These are phyloP conservation scores for Archilochus colubris DNA, from an alignment of 2,113 vertebrate species.

Conservation along the genomic window DNA sequence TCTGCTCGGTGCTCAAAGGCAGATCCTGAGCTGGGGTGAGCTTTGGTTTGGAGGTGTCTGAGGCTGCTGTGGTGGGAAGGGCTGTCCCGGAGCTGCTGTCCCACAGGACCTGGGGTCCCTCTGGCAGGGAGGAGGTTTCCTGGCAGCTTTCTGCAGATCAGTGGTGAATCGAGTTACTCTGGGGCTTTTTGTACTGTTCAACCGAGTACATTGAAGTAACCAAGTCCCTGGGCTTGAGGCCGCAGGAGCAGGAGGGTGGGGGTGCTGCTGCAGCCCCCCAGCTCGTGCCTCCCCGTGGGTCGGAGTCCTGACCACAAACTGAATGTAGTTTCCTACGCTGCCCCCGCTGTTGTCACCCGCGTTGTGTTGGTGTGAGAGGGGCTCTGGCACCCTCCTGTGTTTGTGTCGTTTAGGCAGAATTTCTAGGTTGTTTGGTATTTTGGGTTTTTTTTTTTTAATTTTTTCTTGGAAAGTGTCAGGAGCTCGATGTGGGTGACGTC, in stretches of 20 bases:
- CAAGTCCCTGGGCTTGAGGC: background rate
- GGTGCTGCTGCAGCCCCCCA: rapidly evolving
- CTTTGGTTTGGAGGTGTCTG: rapidly evolving
- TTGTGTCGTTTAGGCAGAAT: background rate
- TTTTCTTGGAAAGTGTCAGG: background rate
- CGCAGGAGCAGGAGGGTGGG: background rate
- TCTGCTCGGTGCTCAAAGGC: background rate
- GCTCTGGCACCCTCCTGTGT: background rate
- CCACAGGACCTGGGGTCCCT: no score
- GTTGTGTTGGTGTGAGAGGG: background rate
- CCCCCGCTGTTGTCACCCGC: background rate
- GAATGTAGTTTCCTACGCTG: slow-evolving; percentile 54
- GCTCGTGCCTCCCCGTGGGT: rapidly evolving
- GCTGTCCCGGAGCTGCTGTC: background rate
- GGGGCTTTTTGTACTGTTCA: background rate
- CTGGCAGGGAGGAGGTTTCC: no score
- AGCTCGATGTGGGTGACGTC: background rate
- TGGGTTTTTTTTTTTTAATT: background rate
- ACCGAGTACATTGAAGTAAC: background rate
- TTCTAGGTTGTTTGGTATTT: no score
- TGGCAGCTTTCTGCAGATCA: no score
- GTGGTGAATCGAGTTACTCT: background rate
- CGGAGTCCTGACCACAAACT: background rate
- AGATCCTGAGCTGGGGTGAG: rapidly evolving
- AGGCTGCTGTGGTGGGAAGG: background rate